Conservation (phyloP, 2,797 vertebrate genomes). For the Sardinella longiceps region DNA sequence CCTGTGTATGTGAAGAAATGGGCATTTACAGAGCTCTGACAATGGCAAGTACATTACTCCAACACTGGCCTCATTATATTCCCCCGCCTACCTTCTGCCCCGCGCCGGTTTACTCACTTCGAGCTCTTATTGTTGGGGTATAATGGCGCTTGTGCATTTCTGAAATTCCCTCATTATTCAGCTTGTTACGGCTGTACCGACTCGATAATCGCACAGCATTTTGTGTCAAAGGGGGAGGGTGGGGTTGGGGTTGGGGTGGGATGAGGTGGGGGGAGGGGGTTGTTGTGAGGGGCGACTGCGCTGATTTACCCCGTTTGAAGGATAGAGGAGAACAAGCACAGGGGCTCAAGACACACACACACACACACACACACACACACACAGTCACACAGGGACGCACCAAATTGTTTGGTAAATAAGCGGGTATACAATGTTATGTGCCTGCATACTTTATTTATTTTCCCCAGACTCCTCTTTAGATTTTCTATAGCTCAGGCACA, state of each 20-base stretch:
- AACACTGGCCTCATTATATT: constrained; percentile 98
- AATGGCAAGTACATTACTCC: constrained; percentile 96
- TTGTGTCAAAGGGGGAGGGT: constrained; percentile 76
- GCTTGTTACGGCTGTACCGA: constrained; percentile 96
- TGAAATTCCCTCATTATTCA: constrained; percentile 99
- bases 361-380: constrained; percentile 61
- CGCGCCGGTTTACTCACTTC: constrained; percentile 89
- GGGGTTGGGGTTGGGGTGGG: constrained; percentile 52
- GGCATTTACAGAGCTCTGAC: constrained; percentile 92
- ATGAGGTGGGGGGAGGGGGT: constrained; percentile 44
- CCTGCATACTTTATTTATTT: background rate
- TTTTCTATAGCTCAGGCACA: constrained; percentile 44
- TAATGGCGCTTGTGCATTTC: constrained; percentile 96
- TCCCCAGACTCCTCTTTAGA: background rate
- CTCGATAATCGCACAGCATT: constrained; percentile 89
- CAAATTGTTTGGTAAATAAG: constrained; percentile 75
- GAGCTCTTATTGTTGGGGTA: constrained; percentile 95
- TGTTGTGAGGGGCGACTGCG: constrained; percentile 67
- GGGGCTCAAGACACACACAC: constrained; percentile 15
- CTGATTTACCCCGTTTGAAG: constrained; percentile 82
- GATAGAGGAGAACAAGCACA: constrained; percentile 59
- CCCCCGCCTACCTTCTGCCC: constrained; percentile 93
- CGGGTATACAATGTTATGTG: constrained; percentile 59
- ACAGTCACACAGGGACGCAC: constrained; percentile 56
- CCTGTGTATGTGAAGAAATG: constrained; percentile 92